Evolutionary conservation across 1,140 invertebrate genomes (phyloP).

Genomic region (Pararge aegeria): DNA sequence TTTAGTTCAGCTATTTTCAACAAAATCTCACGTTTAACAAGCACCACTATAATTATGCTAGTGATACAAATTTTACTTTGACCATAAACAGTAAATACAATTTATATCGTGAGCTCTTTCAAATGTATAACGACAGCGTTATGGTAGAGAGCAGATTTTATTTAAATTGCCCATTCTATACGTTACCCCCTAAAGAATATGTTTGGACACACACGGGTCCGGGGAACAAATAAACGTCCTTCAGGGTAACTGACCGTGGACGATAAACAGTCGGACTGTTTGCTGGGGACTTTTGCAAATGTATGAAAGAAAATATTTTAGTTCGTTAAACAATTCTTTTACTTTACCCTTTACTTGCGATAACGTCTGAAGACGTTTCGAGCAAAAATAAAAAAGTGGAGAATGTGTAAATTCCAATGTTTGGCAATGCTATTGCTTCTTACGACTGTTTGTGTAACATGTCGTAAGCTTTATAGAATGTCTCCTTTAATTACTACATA

Average conservation of each 20-base stretch:
- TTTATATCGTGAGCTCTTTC: background rate
- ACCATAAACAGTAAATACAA: background rate
- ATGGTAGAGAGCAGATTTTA: slow-evolving; percentile 11
- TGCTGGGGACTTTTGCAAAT: slow-evolving; percentile 40
- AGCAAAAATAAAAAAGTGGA: background rate
- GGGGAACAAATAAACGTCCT: slow-evolving; percentile 61
- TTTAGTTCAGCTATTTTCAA: too few relatives aligned
- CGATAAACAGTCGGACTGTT: slow-evolving; percentile 62
- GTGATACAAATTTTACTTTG: too few relatives aligned
- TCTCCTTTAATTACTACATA: too few relatives aligned
- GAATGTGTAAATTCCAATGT: too few relatives aligned
- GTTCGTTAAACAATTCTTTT: slow-evolving; percentile 48
- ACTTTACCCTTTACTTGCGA: background rate
- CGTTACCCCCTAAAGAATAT: slow-evolving; percentile 40
- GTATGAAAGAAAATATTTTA: slow-evolving; percentile 48
- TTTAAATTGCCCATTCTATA: slow-evolving; percentile 17
- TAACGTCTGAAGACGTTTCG: too few relatives aligned
- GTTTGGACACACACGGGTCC: slow-evolving; percentile 41
- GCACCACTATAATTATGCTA: too few relatives aligned
- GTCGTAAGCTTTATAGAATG: too few relatives aligned
- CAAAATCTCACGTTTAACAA: too few relatives aligned
- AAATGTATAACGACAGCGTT: background rate
- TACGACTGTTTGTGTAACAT: too few relatives aligned
- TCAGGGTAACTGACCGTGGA: slow-evolving; percentile 73
- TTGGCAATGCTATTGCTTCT: background rate